A percentile compares a stretch with the other conserved stretches of the same genome.
These are phyloP conservation scores for Cercopithecus petaurista DNA, from an alignment of 2,797 vertebrate species.

Conservation along the genomic window DNA sequence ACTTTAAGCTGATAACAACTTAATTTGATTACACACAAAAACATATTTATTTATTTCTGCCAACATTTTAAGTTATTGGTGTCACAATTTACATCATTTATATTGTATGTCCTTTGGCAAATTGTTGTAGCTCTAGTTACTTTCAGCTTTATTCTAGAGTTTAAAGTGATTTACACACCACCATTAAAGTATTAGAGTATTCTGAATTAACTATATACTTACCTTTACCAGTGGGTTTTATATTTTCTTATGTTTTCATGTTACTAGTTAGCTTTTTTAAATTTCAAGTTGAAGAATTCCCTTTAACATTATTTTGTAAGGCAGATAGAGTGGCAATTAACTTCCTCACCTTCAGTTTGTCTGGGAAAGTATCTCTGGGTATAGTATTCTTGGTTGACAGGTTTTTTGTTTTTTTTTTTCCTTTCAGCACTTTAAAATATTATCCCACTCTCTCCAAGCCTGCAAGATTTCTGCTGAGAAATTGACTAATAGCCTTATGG, in stretches of 20 bases:
- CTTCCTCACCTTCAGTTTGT: neutral
- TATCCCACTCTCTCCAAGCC: neutral
- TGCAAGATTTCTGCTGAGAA: neutral
- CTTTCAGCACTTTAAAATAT: neutral
- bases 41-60: no score
- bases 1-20: no score
- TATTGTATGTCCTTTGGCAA: no score
- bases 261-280: neutral
- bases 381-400: neutral
- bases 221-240: neutral
- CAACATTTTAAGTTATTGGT: no score
- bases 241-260: neutral
- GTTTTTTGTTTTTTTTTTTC: neutral
- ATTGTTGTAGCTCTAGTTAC: no score
- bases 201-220: neutral
- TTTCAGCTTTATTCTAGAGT: neutral
- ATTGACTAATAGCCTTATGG: neutral
- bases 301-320: neutral
- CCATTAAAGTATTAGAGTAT: neutral
- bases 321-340: neutral
- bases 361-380: neutral
- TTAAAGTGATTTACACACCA: neutral
- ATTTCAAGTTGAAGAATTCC: neutral
- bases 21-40: no score
- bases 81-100: no score